Evolutionary conservation across 2,888 invertebrate species (phyloP).

Genomic region (Cataglyphis altisquamis): DNA sequence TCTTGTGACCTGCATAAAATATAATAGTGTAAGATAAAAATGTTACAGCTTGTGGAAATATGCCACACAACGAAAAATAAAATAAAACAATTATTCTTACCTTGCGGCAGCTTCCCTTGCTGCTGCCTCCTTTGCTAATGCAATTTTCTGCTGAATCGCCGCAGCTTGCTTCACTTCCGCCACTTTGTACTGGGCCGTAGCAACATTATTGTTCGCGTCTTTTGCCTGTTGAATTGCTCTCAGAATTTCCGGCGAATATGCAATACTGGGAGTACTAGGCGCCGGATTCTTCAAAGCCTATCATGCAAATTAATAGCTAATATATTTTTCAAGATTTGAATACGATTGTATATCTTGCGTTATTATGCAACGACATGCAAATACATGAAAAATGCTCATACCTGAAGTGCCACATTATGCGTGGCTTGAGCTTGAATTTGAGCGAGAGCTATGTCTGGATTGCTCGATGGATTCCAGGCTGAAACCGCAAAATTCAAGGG

Average conservation of each 20-base stretch:
- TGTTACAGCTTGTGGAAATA: neutral
- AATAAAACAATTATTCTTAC: constrained; percentile 65
- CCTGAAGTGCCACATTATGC: constrained; percentile 84
- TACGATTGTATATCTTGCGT: neutral
- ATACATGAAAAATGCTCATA: constrained; percentile 58
- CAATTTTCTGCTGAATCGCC: constrained; percentile 90
- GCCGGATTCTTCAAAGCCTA: constrained; percentile 80
- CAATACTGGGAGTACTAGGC: constrained; percentile 83
- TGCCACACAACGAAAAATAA: neutral
- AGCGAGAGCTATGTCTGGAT: constrained; percentile 80
- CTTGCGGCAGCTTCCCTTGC: constrained; percentile 86
- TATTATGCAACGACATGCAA: neutral
- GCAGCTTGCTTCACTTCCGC: constrained; percentile 91
- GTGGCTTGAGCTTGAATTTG: constrained; percentile 83
- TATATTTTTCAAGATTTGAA: neutral
- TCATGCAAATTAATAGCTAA: neutral
- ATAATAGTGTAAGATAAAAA: neutral
- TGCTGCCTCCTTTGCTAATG: constrained; percentile 91
- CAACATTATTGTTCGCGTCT: constrained; percentile 91
- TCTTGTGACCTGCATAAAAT: constrained; percentile 79
- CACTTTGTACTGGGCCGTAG: constrained; percentile 92
- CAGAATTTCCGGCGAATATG: constrained; percentile 90
- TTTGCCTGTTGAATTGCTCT: constrained; percentile 92
- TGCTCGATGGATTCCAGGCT: constrained; percentile 75
- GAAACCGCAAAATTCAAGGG: constrained; percentile 67